Evolutionary conservation across 2,113 vertebrate genomes (phyloP).

Genomic region (Stigmatopora argus): DNA sequence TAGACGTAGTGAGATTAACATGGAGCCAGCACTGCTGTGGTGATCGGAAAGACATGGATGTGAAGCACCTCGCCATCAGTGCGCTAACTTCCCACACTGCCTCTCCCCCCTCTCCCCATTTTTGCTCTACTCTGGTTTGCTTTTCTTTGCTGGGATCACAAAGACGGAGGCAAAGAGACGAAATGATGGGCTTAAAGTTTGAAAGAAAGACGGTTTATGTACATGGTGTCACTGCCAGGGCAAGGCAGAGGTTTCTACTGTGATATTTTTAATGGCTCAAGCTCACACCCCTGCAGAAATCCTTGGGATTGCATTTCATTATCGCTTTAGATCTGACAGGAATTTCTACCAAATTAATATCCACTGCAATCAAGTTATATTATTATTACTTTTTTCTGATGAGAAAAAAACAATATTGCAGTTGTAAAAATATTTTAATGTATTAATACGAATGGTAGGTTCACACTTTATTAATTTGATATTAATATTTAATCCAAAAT

Average conservation of each 20-base stretch:
- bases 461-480: too few relatives aligned
- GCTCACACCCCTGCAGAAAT: constrained; percentile 35
- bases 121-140: constrained; percentile 44
- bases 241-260: constrained; percentile 43
- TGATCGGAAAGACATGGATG: constrained; percentile 45
- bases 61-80: constrained; percentile 19
- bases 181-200: constrained; percentile 50
- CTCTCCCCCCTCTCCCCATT: constrained; percentile 17
- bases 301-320: constrained; percentile 41
- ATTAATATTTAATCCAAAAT: too few relatives aligned
- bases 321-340: constrained; percentile 37
- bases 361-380: constrained; percentile 23
- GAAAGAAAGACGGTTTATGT: constrained; percentile 67
- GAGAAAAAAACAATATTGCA: background rate
- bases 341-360: constrained; percentile 30
- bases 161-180: constrained; percentile 23
- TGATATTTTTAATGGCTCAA: constrained; percentile 40
- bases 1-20: constrained; percentile 64
- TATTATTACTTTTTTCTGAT: too few relatives aligned
- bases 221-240: constrained; percentile 71
- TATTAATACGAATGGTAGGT: too few relatives aligned
- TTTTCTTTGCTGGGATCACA: constrained; percentile 45
- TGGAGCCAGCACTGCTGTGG: constrained; percentile 61
- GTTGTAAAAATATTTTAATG: constrained; percentile 1
- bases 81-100: constrained; percentile 33